Base-by-base conservation (phyloP, 2,113 vertebrate species). In the Nansenia antarctica region DNA sequence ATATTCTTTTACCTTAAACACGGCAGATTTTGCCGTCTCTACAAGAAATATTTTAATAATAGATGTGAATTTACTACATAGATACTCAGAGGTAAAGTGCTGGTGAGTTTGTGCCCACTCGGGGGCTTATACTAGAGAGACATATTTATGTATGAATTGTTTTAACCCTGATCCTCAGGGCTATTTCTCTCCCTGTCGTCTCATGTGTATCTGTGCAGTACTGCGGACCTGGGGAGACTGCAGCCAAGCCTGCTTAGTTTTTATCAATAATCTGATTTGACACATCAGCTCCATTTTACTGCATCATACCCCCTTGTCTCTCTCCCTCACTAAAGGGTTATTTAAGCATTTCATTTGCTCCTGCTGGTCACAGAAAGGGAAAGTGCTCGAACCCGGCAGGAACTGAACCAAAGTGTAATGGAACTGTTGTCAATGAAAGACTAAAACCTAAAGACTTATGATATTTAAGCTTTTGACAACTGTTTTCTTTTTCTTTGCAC, bases 31-130 rank as follows among this genome's bases (percentile, higher is more conserved):
- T 60, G 20, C 67, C 71, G 83, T 82, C 57, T 74, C 67, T 39
- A 85, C 69, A 73, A 76, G 73, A 76, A 64, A 78, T 88, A 86
- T 89, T 89, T 88, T 90, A 88, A 77, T 86, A 86, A 82, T 78
- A 84, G 80, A 85, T 81, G 83, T 85, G 81, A 82, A 85, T 82
- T 77, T 83, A 79, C 78, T 79, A 79, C 64, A 83, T 57, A 34
- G 42, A 78, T 68, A 74, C 60, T 54, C 69, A 62, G 14, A 76
- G 53, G 69, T 54, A 68, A 81, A 32, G 66, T 75, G 31, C 64
- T 76, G 53, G 72, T 72, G 79, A 73, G 64, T 76, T 82, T 87
- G 57, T 80, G 65, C 34, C 70, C 45, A 54, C 22, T n/a, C 72
- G 74, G 65, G 70, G 69, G 65, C 58, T 73, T 77, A 68, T 73